Evolutionary conservation across 2,797 vertebrate species (phyloP), one percentile per base, ranked within the genome.

Genomic region (Enteromius anoplus): DNA sequence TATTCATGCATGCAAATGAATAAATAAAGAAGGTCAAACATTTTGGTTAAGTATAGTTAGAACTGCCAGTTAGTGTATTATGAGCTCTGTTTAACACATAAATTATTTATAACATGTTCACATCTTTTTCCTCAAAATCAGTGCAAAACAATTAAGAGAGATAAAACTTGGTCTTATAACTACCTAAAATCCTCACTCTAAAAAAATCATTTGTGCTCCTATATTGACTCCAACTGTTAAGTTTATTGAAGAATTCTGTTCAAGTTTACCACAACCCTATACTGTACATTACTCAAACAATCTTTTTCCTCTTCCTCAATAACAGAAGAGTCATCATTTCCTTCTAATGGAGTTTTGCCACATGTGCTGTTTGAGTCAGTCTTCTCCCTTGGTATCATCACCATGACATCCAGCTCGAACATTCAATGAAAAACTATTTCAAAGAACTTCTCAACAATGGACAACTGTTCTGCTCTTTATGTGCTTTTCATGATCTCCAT

Each of bases 401-500:
- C 19, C 19, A 47, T 72, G 40, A 81, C 19, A 47, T 58, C 26
- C 19, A 81, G 68, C 23, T 11, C 4, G 14, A 47, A 34, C 53
- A 47, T 47, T 62, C 11, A 47, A 11, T 72, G 40, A 81, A 72
- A 62, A 7, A 47, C 53, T 23, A 5, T 32, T 62, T 60, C 11
- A 80, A 79, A 71, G 11, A 88, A 81, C 17, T 65, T 53, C 55
- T 87, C 90, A 89, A 93, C 89, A 91, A 94, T 93, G 91, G 89
- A 88, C 75, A 85, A 88, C 84, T 88, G 84, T 14, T 88, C 88
- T 64, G 87, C 93, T 84, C 89, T 95, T 90, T 91, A 88, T 47
- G 47, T 91, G 75, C 86, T 90, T 47, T 86, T 89, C 45, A 85
- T 91, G 49, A 86, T 94, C 84, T 90, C 85, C 29, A 85, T 93